Evolutionary conservation across 2,797 vertebrate genomes (phyloP), one percentile per base, ranked within the genome.

Genomic region (Prunella strophiata): DNA sequence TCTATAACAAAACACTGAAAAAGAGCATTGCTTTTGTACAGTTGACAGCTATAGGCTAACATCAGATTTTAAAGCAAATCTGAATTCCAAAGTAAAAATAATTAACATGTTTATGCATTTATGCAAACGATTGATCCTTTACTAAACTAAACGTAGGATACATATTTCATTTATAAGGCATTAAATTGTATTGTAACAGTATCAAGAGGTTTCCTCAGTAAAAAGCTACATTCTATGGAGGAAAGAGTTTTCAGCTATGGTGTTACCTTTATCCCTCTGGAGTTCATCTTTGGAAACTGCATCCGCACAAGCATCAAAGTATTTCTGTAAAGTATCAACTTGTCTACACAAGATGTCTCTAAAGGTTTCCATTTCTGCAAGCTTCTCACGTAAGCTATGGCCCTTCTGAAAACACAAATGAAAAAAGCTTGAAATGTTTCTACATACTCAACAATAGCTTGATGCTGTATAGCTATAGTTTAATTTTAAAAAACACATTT

Each of bases 311-410:
- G 98, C 98, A 98, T 99, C 99, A 83, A 99, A 99, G 96, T 98
- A 99, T 94, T 98, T 99, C 97, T 99, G 99, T 51, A 99, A 98
- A 30, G 99, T 99, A 98, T 99, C 99, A 84, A 99, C 99, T 96
- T 99, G 99, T 98, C 99, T 98, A 96, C 99, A 99, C 52, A 99
- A 97, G 97, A 99, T 99, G 94, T 99, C 99, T 94, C 99, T 98
- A 96, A 99, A 99, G 15, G 99, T 99, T 98, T 99, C 99, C 99
- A 99, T 99, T 98, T 99, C 99, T 59, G 99, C 98, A 94, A 99
- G 97, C 96, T 99, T 99, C 96, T 99, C 99, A 27, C 98, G 98
- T 93, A 99, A 98, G 97, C 99, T 99, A 97, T 99, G 98, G 63
- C 99, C 99, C 97, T 99, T 99, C 99, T 99, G 97, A 63, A 96